Base-by-base conservation (phyloP, 2,888 invertebrate species). In the Drosophila austrosaltans region DNA sequence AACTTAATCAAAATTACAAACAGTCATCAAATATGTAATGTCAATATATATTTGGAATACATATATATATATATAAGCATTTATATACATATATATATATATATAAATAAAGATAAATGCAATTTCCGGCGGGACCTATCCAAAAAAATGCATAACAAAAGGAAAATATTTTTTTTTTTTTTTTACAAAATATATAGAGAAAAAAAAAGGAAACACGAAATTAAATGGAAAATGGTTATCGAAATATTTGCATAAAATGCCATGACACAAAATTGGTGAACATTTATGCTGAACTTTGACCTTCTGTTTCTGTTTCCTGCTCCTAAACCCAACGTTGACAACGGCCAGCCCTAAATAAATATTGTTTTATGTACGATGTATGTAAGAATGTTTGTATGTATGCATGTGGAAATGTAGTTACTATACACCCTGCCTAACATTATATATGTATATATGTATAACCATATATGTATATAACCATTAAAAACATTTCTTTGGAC, bases 171-270 rank as follows among this genome's bases (percentile, higher is more conserved):
- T 16, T 16, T 16, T 16, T 16, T 16, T 16, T 16, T 16, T 16
- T 16, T 16, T 36, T 36, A 36, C 8, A 36, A 36, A 36, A 36
- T 32, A 59, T 42, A 59, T 28, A 28, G 7, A 28, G 25, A 42
- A 72, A 57, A 42, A 42, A 72, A 77, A 88, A 89, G 81, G 74
- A 76, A 22, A 8, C 20, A 48, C 7, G 67, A 78, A 81, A 76
- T 71, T 66, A 83, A 82, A 44, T 44, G 44, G 44, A 20, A 20
- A 44, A 44, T 42, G 36, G 36, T 36, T 36, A 36, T 36, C 36
- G 36, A 36, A 36, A 36, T 42, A 8, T 48, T 48, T 20, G 44
- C 44, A 48, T 20, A 48, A 48, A 48, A 25, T 48, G 48, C 48
- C 48, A 48, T 48, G 25, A 25, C 22, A 48, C 10, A 48, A 12